phyloP scores from a whole-genome alignment of 23 tunicate genomes.

The Trididemnum clinides region DNA sequence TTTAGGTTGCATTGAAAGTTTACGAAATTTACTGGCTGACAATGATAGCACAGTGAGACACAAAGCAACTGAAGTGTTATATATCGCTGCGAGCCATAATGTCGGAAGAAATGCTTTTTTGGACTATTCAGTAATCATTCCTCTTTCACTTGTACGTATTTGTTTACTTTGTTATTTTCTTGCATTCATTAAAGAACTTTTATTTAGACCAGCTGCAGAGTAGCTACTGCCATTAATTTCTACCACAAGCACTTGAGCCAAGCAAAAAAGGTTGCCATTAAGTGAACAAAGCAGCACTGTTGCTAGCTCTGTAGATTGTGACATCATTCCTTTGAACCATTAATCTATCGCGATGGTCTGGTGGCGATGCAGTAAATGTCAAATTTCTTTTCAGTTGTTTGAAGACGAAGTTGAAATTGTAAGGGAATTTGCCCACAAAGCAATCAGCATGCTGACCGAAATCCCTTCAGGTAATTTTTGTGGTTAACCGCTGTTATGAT shows the following conservation, averaged over 20 bases:
- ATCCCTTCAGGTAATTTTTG: conserved; percentile 67
- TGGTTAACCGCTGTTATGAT: too few relatives aligned
- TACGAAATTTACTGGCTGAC: conserved; percentile 71
- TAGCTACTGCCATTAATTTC: too few relatives aligned
- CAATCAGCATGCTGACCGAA: conserved; percentile 72
- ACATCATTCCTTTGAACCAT: too few relatives aligned
- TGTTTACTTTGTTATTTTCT: too few relatives aligned
- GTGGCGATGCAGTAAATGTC: too few relatives aligned
- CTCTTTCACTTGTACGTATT: conserved; percentile 59
- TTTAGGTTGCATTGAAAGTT: conserved; percentile 78
- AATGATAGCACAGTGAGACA: conserved; percentile 83
- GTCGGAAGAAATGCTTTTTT: conserved; percentile 80
- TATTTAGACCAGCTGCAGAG: too few relatives aligned
- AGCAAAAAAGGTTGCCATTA: too few relatives aligned
- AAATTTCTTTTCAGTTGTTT: conserved; percentile 75
- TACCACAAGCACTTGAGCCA: too few relatives aligned
- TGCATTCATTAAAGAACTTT: too few relatives aligned
- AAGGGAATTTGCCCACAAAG: conserved; percentile 68
- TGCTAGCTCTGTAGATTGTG: too few relatives aligned
- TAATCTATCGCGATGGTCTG: too few relatives aligned
- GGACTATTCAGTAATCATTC: conserved; percentile 58
- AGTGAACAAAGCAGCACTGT: too few relatives aligned
- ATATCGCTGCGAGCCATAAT: conserved; percentile 75
- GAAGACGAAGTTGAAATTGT: conserved; percentile 94
- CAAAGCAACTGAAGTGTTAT: conserved; percentile 80